Evolutionary conservation across 2,113 vertebrate species (phyloP).

Genomic region (Gobio gobio): DNA sequence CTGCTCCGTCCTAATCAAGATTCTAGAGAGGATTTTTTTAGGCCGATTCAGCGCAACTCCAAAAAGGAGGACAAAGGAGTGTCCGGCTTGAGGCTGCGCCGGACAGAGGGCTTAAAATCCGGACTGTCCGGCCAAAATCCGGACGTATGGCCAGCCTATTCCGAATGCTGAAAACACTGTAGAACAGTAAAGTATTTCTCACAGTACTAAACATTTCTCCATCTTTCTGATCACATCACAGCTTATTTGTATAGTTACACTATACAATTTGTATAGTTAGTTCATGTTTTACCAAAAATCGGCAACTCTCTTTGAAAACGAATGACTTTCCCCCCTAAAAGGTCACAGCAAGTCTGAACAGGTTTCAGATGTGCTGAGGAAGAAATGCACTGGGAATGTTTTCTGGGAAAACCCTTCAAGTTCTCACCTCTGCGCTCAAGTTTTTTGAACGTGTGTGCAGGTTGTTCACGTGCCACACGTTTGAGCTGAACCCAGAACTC

Average conservation of each 20-base stretch:
- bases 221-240: not conserved
- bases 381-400: constrained; percentile 1
- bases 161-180: not conserved
- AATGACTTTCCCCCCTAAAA: not conserved
- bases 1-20: no score
- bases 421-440: not conserved
- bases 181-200: not conserved
- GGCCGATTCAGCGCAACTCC: no score
- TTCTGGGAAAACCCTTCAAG: constrained; percentile 10
- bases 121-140: no score
- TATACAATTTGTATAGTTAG: no score
- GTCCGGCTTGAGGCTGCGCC: no score
- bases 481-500: constrained; percentile 5
- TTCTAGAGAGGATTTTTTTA: no score
- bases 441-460: not conserved
- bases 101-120: no score
- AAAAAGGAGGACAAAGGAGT: no score
- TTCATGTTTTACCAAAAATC: constrained; percentile 3
- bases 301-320: not conserved
- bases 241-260: not conserved
- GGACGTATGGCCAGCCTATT: no score
- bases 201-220: not conserved
- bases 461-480: constrained; percentile 4
- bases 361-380: constrained; percentile 7
- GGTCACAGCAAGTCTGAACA: not conserved